Evolutionary conservation across 2,113 vertebrate species (phyloP).

Genomic region (Siniperca chuatsi): DNA sequence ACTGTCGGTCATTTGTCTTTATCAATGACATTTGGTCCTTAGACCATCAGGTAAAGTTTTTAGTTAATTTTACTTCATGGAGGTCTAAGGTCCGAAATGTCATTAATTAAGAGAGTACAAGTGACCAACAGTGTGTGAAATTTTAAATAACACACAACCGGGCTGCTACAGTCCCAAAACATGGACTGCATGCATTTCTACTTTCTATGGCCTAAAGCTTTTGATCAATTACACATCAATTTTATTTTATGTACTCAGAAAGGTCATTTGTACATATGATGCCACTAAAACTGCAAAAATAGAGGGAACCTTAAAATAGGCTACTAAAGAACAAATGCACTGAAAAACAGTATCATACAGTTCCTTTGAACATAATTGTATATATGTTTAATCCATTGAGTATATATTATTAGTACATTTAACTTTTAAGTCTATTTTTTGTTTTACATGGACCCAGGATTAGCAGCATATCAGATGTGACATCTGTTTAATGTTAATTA

Average conservation of each 20-base stretch:
- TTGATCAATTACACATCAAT: neutral
- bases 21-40: neutral
- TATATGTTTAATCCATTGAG: neutral
- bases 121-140: no score
- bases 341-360: neutral
- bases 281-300: no score
- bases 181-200: neutral
- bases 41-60: neutral
- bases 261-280: neutral
- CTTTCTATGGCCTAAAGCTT: neutral
- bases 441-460: neutral
- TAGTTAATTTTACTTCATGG: neutral
- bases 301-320: no score
- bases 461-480: neutral
- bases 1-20: neutral
- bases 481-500: neutral
- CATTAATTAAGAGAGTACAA: neutral
- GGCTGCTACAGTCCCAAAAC: neutral
- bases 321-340: neutral
- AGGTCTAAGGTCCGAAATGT: neutral
- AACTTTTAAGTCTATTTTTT: neutral
- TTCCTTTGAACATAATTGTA: neutral
- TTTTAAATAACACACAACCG: neutral
- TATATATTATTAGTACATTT: no score
- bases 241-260: neutral